Base-by-base conservation (phyloP, 2,113 vertebrate genomes). In the Neoarius graeffei region DNA sequence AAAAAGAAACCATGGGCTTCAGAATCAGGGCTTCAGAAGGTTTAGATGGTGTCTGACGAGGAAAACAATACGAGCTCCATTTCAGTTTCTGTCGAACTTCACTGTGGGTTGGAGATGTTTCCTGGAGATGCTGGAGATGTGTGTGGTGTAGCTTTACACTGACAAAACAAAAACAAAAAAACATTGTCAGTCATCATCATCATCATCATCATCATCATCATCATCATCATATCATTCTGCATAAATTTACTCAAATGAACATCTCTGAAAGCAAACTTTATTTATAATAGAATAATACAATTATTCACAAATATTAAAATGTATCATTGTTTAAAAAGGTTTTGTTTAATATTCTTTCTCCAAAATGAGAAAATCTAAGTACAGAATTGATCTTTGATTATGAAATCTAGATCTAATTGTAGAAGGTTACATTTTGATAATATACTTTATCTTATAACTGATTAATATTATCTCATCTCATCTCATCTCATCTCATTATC, bases 11-110 rank as follows among this genome's bases (percentile, higher is more conserved):
- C 87, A 35, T 87, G 69, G 83, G 85, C 42, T 42, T 42, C 91
- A 88, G 92, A 94, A 89, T 90, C 79, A 66, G 84, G 76, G 86
- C 85, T 89, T 91, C 87, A 57, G 81, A 91, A 77, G 85, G 82
- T 81, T 19, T 81, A 1, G 54, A 92, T 89, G 80, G 82, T 60
- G 7, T 59, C 60, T 56, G 76, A 85, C 86, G 25, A 82, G 79
- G 74, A 20, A 60, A 91, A 91, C 89, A 92, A 90, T 86, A 88
- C 83, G 62, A 82, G 83, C 88, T 87, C 88, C 82, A 54, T 88
- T 87, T 89, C 79, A 56, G 81, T 76, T 83, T 88, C 42, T 86
- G 25, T 23, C 30, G 2, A 27, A 2, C 59, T 66, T 80, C 60
- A 67, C 85, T 67, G 85, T 52, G 5, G 57, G 11, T 9, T 19